phyloP scores from a whole-genome alignment of 1,140 invertebrate genomes.

The Zaprionus nigranus region DNA sequence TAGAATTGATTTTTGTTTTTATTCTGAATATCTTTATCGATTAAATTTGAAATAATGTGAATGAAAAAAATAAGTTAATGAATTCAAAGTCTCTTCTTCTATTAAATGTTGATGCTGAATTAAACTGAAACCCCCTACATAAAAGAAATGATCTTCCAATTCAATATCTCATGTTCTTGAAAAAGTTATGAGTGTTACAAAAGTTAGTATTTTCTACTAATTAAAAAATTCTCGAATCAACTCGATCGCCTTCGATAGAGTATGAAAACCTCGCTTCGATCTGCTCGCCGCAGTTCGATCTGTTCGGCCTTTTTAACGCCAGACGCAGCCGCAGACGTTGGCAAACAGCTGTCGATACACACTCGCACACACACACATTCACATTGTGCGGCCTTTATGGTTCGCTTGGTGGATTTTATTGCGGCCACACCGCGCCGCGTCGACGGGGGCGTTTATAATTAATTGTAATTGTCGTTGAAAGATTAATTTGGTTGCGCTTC shows the following conservation, averaged over 20 bases:
- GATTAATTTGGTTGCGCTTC: conserved; percentile 83
- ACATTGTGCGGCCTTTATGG: conserved; percentile 56
- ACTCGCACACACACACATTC: conserved; percentile 28
- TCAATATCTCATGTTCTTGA: too few relatives aligned
- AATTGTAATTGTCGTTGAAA: conserved; percentile 83
- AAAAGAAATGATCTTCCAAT: too few relatives aligned
- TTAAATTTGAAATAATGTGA: too few relatives aligned
- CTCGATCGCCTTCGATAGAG: conserved; percentile 18
- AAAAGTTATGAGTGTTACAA: not conserved
- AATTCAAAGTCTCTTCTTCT: too few relatives aligned
- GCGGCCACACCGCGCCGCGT: conserved; percentile 35
- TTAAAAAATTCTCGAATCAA: not conserved
- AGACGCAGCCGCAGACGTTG: conserved; percentile 55
- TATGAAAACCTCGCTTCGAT: conserved; percentile 43
- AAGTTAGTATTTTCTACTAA: not conserved
- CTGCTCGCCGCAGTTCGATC: conserved; percentile 6
- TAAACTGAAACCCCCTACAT: too few relatives aligned
- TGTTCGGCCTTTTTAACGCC: conserved; percentile 47
- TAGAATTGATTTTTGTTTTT: not conserved
- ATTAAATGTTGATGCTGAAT: too few relatives aligned
- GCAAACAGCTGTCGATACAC: conserved; percentile 72
- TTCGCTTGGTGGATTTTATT: conserved; percentile 51
- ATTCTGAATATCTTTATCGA: not conserved
- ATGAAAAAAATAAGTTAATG: too few relatives aligned
- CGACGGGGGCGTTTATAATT: conserved; percentile 80